Base-by-base conservation (phyloP, 2,888 invertebrate species). In the Drosophila bunnanda region DNA sequence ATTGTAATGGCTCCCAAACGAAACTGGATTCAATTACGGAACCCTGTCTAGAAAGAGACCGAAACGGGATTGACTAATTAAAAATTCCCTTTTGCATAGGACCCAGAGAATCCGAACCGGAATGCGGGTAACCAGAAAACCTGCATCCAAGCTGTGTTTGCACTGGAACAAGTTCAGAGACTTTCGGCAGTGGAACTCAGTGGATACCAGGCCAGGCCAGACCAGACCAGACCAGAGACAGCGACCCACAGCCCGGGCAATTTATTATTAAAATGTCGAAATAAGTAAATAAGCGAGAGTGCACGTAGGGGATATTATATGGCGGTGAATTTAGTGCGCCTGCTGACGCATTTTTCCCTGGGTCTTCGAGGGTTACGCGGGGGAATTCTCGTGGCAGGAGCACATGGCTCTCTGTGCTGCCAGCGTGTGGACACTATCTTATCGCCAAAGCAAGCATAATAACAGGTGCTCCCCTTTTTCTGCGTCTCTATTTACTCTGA, bases 321-420 rank as follows among this genome's bases (percentile, higher is more conserved):
- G 56, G 41, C 48, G 41, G 43, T n/a, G 59, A 67, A 77, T 65
- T 54, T 50, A 70, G 50, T 64, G 52, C 57, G 53, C 61, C 68
- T 67, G 58, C 82, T 82, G 88, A 82, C 79, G 75, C 77, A 84
- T 75, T 77, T 77, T 77, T 80, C 73, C 73, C 54, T 58, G 70
- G 84, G 69, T 58, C 53, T 32, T 20, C 17, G 20, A 15, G 22
- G 32, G 20, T 20, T 34, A 13, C 20, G 30, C 22, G 46, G 38
- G 22, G 44, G 25, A 46, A 20, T n/a, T 28, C 30, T 54, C 34
- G 50, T 52, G 30, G 61, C 59, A 59, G 32, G 53, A 54, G 41
- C 56, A 57, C 71, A 72, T 72, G 46, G 66, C 28, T 20, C n/a
- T 15, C 41, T 61, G 30, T 15, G 4, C 13, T 36, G 28, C 55